Evolutionary conservation across 2,888 invertebrate species (phyloP).

Genomic region (Archips crataeganus): DNA sequence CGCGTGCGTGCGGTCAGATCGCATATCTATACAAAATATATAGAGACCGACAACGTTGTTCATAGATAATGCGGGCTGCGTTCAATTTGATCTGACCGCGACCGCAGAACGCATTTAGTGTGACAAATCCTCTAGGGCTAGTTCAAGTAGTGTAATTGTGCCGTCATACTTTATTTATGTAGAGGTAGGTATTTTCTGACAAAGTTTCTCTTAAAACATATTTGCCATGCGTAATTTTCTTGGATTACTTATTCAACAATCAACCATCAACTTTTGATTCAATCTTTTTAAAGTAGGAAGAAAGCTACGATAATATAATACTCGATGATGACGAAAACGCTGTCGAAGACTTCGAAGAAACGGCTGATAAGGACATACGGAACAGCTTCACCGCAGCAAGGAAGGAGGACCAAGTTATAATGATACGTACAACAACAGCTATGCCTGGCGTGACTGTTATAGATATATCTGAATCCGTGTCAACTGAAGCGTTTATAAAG

Average conservation of each 20-base stretch:
- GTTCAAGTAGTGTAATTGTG: too few species aligned
- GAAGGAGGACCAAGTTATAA: neutral
- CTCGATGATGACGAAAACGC: neutral
- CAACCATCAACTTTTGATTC: conserved; percentile 36
- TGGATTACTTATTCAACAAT: neutral
- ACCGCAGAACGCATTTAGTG: too few species aligned
- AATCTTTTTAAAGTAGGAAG: conserved; percentile 35
- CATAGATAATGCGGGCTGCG: too few species aligned
- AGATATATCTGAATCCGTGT: neutral
- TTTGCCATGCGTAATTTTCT: neutral
- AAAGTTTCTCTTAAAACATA: neutral
- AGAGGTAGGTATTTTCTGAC: neutral
- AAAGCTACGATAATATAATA: neutral
- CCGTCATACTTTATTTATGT: too few species aligned
- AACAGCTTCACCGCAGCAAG: neutral
- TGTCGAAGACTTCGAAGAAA: neutral
- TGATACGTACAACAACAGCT: neutral
- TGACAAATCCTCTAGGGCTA: too few species aligned
- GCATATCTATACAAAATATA: too few species aligned
- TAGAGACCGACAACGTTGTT: too few species aligned
- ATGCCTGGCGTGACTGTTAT: neutral
- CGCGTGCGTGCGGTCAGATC: too few species aligned
- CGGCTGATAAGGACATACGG: neutral
- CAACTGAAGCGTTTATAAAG: neutral
- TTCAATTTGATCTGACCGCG: too few species aligned